Percentiles rank a stretch among this genome's conserved stretches.
Conservation (phyloP, 35 echinoderm and acorn worm genomes). For the Amphiura filiformis region DNA sequence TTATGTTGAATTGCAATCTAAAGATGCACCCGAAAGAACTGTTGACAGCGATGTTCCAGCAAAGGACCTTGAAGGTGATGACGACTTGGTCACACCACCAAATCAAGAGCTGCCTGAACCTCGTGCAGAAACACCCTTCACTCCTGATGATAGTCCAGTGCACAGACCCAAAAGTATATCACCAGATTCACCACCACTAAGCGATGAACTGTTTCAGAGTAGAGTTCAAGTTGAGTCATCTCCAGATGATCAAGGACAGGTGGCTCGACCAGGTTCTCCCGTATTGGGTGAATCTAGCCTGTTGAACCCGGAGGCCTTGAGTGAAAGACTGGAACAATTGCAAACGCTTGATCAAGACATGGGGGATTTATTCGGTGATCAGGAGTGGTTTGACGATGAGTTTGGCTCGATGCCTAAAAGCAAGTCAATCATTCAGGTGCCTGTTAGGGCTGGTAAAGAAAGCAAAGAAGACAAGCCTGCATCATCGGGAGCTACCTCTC, state of each 20-base stretch:
- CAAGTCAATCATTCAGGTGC: constrained; percentile 89
- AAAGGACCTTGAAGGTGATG: neutral
- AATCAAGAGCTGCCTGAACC: constrained; percentile 32
- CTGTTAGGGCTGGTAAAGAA: constrained; percentile 38
- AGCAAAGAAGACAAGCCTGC: constrained; percentile 5
- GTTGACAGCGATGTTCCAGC: constrained; percentile 16
- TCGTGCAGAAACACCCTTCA: constrained; percentile 58
- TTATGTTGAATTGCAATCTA: neutral
- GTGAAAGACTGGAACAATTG: constrained; percentile 76
- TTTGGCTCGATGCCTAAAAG: constrained; percentile 95
- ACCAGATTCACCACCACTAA: constrained; percentile 55
- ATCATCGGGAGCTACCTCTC: constrained; percentile 18
- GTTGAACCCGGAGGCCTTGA: constrained; percentile 74
- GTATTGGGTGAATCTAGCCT: constrained; percentile 89
- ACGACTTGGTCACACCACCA: neutral
- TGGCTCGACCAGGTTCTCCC: constrained; percentile 86
- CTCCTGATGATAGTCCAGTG: constrained; percentile 55
- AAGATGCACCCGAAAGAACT: neutral
- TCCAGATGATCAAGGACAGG: constrained; percentile 54
- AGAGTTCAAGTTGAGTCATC: constrained; percentile 73
- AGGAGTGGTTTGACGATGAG: constrained; percentile 99
- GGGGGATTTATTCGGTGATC: constrained; percentile 85
- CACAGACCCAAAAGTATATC: constrained; percentile 21
- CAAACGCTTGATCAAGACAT: constrained; percentile 76
- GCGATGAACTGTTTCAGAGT: constrained; percentile 86